Evolutionary conservation across 2,888 invertebrate genomes (phyloP).

Genomic region (Acrobasis consociella): DNA sequence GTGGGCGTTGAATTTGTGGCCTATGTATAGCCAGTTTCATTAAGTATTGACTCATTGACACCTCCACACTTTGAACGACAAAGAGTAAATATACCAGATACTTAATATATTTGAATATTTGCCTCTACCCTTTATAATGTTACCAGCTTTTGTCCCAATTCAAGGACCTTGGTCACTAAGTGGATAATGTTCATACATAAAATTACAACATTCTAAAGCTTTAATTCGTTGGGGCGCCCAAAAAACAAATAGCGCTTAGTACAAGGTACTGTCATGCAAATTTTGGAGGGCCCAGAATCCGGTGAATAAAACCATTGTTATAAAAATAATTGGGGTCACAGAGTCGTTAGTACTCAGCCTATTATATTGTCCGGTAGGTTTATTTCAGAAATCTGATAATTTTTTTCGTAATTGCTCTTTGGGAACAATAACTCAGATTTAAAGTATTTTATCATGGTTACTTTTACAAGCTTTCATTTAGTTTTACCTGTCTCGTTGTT

Average conservation of each 20-base stretch:
- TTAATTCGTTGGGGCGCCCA: slow-evolving; percentile 53
- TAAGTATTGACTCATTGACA: too few relatives aligned
- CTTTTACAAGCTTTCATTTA: too few relatives aligned
- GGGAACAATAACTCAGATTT: slow-evolving; percentile 2
- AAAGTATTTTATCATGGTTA: neutral
- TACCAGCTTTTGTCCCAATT: slow-evolving; percentile 31
- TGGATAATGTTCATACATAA: slow-evolving; percentile 54
- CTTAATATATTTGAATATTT: neutral
- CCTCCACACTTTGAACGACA: too few relatives aligned
- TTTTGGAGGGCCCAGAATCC: slow-evolving; percentile 58
- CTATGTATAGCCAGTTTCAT: too few relatives aligned
- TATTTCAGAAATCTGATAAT: slow-evolving; percentile 33
- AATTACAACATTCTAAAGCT: slow-evolving; percentile 47
- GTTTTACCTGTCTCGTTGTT: too few relatives aligned
- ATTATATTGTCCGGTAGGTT: slow-evolving; percentile 44
- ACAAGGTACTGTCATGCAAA: slow-evolving; percentile 71
- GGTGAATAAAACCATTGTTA: slow-evolving; percentile 68
- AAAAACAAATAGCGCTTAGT: slow-evolving; percentile 66
- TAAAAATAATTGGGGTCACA: slow-evolving; percentile 73
- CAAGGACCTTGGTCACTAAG: slow-evolving; percentile 38
- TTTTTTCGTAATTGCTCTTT: slow-evolving; percentile 30
- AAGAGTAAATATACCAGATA: too few relatives aligned
- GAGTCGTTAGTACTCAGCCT: slow-evolving; percentile 54
- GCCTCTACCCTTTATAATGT: slow-evolving; percentile 27
- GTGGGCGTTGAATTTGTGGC: too few relatives aligned